Base-by-base conservation (phyloP, 2,888 invertebrate species). In the Dasysyrphus tricinctus region DNA sequence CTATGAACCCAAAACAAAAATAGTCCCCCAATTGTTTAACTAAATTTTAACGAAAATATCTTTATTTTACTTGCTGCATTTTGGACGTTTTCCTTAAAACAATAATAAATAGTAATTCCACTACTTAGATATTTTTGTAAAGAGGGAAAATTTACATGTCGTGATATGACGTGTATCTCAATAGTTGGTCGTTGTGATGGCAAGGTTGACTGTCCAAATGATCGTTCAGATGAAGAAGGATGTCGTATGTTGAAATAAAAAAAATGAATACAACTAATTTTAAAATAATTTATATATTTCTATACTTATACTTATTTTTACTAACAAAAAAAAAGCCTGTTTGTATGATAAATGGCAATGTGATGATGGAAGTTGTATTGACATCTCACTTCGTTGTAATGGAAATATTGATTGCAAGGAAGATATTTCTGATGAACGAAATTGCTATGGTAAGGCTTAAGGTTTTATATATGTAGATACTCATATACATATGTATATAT, bases 141-240 rank as follows among this genome's bases (percentile, higher is more conserved):
- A 29, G 92, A 93, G 37, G 94, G 94, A 54, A 93, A 93, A 90
- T 97, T 96, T 92, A 95, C 94, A 88, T 97, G 97, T 92, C 93
- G 93, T 80, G 96, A 96, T 91, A 95, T 96, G 69, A 94, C 94
- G 89, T 97, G 97, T 91, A 95, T 97, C 89, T 95, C 95, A 57
- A 93, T 94, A 88, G 92, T 94, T 59, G 93, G 94, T 88, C 94
- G 95, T 69, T 97, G 97, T 91, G 95, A 97, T 91, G 95, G 96
- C 81, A 94, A 94, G 89, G 93, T 94, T 90, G 96, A 97, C 93
- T 97, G 97, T 92, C 93, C 94, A 6, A 92, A 93, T 81, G 96
- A 95, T 91, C 93, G 94, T 42, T 93, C 94, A 70, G 95, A 95
- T 89, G 95, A 95, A 90, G 92, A 93, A 78, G 93, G 93, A 82